Conservation (phyloP, 2,797 vertebrate species). For the Manis crassicaudata region DNA sequence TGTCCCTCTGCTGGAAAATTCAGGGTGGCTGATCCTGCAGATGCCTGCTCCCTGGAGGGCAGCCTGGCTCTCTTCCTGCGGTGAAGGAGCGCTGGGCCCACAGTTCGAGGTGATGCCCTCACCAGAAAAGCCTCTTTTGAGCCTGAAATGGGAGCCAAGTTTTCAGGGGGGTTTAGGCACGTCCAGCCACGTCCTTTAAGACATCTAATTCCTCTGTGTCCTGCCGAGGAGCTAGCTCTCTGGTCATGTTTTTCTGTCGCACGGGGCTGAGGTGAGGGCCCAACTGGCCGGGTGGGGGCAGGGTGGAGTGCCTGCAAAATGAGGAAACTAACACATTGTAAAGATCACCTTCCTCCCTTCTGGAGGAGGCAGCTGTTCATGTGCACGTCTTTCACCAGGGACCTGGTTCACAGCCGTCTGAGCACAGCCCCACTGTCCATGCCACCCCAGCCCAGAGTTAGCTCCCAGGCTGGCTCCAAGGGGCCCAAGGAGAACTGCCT, state of each 20-base stretch:
- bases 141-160: constrained; percentile 13
- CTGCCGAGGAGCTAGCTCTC: not conserved
- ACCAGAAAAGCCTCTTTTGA: constrained; percentile 44
- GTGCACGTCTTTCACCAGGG: not conserved
- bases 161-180: not conserved
- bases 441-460: not conserved
- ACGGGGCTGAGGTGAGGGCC: not conserved
- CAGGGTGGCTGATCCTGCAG: not conserved
- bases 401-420: not conserved
- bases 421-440: not conserved
- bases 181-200: constrained; percentile 2
- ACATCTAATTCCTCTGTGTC: not conserved
- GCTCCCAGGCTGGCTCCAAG: not conserved
- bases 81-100: not conserved
- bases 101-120: not conserved
- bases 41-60: not conserved
- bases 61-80: not conserved
- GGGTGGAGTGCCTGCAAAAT: not conserved
- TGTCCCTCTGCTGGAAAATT: constrained; percentile 57
- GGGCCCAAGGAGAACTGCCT: not conserved
- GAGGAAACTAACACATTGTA: not conserved
- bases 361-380: not conserved
- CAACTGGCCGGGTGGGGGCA: too few species aligned
- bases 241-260: not conserved
- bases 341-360: not conserved